Percentiles rank a stretch among this genome's conserved stretches.
Conservation (phyloP, 1,140 invertebrate genomes). For the Hormaphis cornu region DNA sequence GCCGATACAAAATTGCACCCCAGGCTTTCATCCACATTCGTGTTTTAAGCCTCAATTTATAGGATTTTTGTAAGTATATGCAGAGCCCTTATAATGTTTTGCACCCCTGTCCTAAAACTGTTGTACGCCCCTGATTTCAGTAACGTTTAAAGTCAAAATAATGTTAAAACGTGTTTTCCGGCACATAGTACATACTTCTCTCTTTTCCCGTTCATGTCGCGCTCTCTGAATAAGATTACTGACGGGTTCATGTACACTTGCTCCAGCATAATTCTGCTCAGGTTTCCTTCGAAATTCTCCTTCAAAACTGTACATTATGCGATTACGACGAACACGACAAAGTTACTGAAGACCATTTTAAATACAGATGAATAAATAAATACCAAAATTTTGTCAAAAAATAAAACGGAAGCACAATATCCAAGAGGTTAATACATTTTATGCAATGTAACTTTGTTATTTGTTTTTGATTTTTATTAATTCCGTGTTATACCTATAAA, state of each 20-base stretch:
- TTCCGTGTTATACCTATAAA: too few species aligned
- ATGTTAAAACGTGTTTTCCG: not conserved
- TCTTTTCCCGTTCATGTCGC: slow-evolving; percentile 71
- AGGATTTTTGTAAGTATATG: too few species aligned
- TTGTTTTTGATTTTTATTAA: too few species aligned
- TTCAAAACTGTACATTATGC: slow-evolving; percentile 68
- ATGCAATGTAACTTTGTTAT: too few species aligned
- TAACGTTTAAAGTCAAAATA: slow-evolving; percentile 33
- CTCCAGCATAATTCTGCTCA: slow-evolving; percentile 80
- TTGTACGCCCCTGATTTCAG: too few species aligned
- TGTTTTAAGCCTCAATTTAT: too few species aligned
- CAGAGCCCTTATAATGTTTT: too few species aligned
- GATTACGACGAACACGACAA: not conserved
- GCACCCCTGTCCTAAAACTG: too few species aligned
- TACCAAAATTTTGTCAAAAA: too few species aligned
- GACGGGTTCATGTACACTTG: slow-evolving; percentile 64
- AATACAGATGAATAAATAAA: not conserved
- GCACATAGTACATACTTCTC: slow-evolving; percentile 56
- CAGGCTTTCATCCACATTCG: too few species aligned
- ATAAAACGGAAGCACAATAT: not conserved
- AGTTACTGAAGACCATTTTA: not conserved
- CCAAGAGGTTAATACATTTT: not conserved
- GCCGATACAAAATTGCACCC: too few species aligned
- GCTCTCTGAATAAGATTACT: slow-evolving; percentile 67
- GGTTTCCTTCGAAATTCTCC: slow-evolving; percentile 81